Evolutionary conservation across 2,888 invertebrate species (phyloP).

Genomic region (Caenorhabditis sinica): DNA sequence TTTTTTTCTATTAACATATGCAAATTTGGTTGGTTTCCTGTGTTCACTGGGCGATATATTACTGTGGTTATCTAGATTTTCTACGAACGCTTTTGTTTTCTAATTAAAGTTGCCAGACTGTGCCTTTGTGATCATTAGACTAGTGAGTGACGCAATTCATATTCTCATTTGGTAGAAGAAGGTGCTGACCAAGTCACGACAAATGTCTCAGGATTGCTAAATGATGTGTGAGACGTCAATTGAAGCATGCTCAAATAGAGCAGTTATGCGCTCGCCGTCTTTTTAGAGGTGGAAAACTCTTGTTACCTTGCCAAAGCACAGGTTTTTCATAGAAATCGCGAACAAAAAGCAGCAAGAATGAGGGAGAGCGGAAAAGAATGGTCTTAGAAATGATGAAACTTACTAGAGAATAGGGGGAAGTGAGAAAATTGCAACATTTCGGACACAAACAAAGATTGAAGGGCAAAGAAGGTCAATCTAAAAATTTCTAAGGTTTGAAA

Average conservation of each 20-base stretch:
- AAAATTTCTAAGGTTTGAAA: too few species aligned
- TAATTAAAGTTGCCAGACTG: neutral
- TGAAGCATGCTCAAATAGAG: conserved; percentile 65
- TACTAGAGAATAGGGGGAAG: neutral
- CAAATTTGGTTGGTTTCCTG: conserved; percentile 3
- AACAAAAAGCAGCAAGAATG: conserved; percentile 34
- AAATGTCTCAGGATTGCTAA: conserved; percentile 58
- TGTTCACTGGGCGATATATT: neutral
- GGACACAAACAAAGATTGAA: neutral
- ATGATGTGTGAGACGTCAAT: conserved; percentile 68
- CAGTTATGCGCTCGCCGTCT: conserved; percentile 56
- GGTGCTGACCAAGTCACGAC: conserved; percentile 15
- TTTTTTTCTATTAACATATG: conserved; percentile 29
- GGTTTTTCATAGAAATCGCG: conserved; percentile 48
- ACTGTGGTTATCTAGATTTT: neutral
- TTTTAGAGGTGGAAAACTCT: conserved; percentile 28
- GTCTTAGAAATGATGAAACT: conserved; percentile 40
- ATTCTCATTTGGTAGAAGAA: conserved; percentile 3
- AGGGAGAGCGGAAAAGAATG: conserved; percentile 4
- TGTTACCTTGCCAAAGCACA: conserved; percentile 41
- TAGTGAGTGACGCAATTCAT: neutral
- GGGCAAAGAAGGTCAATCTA: too few species aligned
- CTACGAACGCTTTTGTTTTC: neutral
- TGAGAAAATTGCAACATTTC: conserved; percentile 16
- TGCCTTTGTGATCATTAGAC: too few species aligned